Evolutionary conservation across 2,797 vertebrate genomes (phyloP), one percentile per base, ranked within the genome.

Genomic region (Acanthurus leucopareius): DNA sequence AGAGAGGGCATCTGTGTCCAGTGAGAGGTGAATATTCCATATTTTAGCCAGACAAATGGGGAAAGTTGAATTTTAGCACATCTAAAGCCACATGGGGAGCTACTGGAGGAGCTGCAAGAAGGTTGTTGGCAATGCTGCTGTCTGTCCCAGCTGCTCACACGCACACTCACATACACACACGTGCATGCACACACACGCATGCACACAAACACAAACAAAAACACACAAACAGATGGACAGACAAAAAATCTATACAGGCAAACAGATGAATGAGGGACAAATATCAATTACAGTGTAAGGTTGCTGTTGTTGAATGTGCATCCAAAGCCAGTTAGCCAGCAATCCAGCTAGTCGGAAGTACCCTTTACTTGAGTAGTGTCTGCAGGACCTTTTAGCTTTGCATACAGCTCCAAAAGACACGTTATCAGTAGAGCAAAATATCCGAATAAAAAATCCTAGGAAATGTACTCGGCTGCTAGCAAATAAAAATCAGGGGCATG

Each of bases 11-110:
- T 63, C 20, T 68, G 53, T 69, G 67, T 69, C 63, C 47, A 57
- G 59, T 52, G 77, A 82, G 75, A 79, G 51, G n/a, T n/a, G 61
- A 77, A 72, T 66, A 72, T 82, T 82, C 63, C 44, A 78, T 83
- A 77, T 77, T 77, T 73, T 48, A 74, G 51, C 47, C 75, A 74
- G 72, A 87, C 73, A 80, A 80, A 80, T 80, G 69, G 60, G 60
- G 28, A 40, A 74, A 74, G 79, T 74, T 82, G 22, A 67, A 69
- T 61, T 67, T 79, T 40, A 42, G 52, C 51, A 73, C 49, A 38
- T 77, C 52, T 67, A 67, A 80, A 74, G 60, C 49, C 22, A 56
- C 52, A 40, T 9, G 10, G 48, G 42, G 40, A 63, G 53, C 42
- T 22, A 58, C 32, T 52, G 47, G 47, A 69, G 49, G 44, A 72